Conservation (phyloP, 1,140 invertebrate genomes). For the Coelopa frigida region DNA sequence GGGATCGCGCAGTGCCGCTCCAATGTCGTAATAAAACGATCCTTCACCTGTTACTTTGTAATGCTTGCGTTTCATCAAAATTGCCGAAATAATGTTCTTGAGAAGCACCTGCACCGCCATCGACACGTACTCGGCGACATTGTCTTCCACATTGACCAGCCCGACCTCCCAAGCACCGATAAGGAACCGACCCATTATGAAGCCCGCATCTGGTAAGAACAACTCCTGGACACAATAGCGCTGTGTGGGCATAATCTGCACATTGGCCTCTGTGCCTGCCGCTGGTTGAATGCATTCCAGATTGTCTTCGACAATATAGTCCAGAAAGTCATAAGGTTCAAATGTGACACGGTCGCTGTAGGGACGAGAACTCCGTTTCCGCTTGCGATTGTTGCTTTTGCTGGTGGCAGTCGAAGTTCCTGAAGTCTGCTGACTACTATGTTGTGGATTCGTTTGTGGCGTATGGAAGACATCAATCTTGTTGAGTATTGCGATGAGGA, state of each 20-base stretch:
- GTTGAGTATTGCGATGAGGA: slow-evolving; percentile 69
- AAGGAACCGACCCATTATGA: slow-evolving; percentile 69
- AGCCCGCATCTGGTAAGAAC: slow-evolving; percentile 66
- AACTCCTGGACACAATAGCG: slow-evolving; percentile 58
- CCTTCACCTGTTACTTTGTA: slow-evolving; percentile 59
- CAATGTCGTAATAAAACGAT: slow-evolving; percentile 65
- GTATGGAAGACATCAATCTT: slow-evolving; percentile 62
- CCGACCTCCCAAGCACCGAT: slow-evolving; percentile 76
- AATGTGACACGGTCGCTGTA: slow-evolving; percentile 60
- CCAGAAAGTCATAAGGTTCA: slow-evolving; percentile 52
- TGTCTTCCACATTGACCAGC: slow-evolving; percentile 69
- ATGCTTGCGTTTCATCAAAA: slow-evolving; percentile 63
- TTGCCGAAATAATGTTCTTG: slow-evolving; percentile 67
- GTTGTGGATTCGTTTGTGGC: slow-evolving; percentile 38
- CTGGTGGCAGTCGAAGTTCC: slow-evolving; percentile 39
- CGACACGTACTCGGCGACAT: slow-evolving; percentile 65
- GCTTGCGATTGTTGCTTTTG: slow-evolving; percentile 50
- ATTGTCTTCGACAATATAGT: slow-evolving; percentile 47
- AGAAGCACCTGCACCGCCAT: slow-evolving; percentile 66
- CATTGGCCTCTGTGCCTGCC: slow-evolving; percentile 18
- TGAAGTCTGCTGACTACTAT: slow-evolving; percentile 17
- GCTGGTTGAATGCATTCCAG: slow-evolving; percentile 31
- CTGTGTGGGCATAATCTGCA: slow-evolving; percentile 31
- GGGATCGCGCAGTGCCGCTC: slow-evolving; percentile 46
- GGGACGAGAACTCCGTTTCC: slow-evolving; percentile 42